A percentile compares a stretch with the other conserved stretches of the same genome.
These are phyloP conservation scores for Botia kubotai DNA, from an alignment of 2,797 vertebrate species.

Conservation along the genomic window DNA sequence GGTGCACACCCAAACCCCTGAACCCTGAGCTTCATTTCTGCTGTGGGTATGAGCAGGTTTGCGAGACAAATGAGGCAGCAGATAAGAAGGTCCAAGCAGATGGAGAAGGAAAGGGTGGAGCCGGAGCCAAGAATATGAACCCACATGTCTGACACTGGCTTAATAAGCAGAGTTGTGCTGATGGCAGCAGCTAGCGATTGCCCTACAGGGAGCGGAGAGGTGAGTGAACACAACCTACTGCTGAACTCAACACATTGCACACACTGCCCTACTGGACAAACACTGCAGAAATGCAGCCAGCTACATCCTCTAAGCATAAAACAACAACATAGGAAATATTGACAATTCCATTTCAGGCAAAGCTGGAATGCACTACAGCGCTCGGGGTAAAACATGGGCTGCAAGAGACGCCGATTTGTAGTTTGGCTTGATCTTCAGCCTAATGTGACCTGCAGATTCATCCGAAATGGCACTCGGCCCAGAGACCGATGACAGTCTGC, in stretches of 20 bases:
- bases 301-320: conserved; percentile 17
- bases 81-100: conserved; percentile 36
- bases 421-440: conserved; percentile 35
- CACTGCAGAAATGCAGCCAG: conserved; percentile 32
- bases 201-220: conserved; percentile 31
- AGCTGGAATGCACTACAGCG: neutral
- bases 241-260: conserved; percentile 43
- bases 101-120: conserved; percentile 34
- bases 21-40: conserved; percentile 14
- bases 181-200: conserved; percentile 49
- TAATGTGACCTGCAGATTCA: conserved; percentile 47
- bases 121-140: conserved; percentile 44
- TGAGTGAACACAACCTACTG: conserved; percentile 40
- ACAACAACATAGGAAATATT: conserved; percentile 26
- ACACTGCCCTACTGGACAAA: conserved; percentile 29
- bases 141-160: conserved; percentile 45
- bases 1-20: neutral
- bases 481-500: conserved; percentile 40
- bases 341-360: conserved; percentile 2
- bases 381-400: conserved; percentile 31
- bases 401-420: conserved; percentile 25
- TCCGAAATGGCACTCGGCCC: conserved; percentile 29
- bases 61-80: conserved; percentile 30
- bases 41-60: conserved; percentile 38
- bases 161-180: conserved; percentile 50